These are phyloP conservation scores for Neofelis nebulosa DNA, from an alignment of 2,113 vertebrate species.

Conservation along the genomic window DNA sequence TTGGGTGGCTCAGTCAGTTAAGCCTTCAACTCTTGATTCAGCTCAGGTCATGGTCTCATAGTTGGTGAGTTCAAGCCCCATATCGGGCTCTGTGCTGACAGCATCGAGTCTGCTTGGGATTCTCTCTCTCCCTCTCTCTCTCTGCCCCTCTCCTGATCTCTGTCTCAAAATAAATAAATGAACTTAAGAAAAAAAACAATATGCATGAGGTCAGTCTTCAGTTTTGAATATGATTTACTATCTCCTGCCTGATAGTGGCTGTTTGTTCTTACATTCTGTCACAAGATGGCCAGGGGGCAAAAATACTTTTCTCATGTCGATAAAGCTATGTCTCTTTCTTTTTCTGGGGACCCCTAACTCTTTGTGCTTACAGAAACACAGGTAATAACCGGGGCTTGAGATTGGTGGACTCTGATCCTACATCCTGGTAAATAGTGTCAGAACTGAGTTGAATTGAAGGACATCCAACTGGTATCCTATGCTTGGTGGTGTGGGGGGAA, in stretches of 20 bases:
- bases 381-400: not conserved
- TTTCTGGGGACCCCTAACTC: not conserved
- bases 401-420: not conserved
- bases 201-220: not conserved
- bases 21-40: too few relatives aligned
- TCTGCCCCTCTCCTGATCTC: too few relatives aligned
- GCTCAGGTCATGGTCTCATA: too few relatives aligned
- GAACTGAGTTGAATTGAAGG: not conserved
- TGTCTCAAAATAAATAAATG: too few relatives aligned
- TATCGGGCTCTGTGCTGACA: too few relatives aligned
- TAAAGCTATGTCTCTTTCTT: not conserved
- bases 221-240: not conserved
- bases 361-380: not conserved
- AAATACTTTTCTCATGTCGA: not conserved
- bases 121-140: too few relatives aligned
- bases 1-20: too few relatives aligned
- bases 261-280: not conserved
- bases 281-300: not conserved
- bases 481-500: not conserved
- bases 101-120: too few relatives aligned
- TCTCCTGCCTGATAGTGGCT: not conserved
- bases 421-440: not conserved
- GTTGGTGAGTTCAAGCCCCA: too few relatives aligned
- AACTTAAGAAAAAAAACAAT: too few relatives aligned
- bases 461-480: not conserved